These are phyloP conservation scores for Diadema setosum DNA, from an alignment of 35 echinoderm and acorn worm genomes.

Conservation along the genomic window DNA sequence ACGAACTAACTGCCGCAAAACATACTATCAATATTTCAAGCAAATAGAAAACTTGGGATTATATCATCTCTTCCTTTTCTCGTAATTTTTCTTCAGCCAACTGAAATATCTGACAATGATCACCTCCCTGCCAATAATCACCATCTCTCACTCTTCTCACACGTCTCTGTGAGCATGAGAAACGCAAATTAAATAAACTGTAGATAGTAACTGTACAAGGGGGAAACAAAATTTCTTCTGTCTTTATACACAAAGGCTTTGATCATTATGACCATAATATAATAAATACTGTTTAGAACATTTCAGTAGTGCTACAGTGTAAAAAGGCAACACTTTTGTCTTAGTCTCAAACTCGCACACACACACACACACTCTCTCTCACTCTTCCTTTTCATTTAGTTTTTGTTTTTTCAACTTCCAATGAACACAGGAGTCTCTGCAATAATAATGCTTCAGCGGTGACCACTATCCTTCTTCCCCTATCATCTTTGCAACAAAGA, in stretches of 20 bases:
- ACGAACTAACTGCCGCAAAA: too few species aligned
- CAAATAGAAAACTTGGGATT: too few species aligned
- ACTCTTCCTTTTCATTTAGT: too few species aligned
- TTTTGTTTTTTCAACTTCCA: too few species aligned
- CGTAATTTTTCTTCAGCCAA: too few species aligned
- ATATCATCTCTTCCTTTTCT: too few species aligned
- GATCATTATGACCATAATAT: not conserved
- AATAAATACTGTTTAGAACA: constrained; percentile 12
- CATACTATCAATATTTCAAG: too few species aligned
- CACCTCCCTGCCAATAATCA: not conserved
- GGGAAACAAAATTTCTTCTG: too few species aligned
- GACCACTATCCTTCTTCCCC: not conserved
- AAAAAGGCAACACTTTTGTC: not conserved
- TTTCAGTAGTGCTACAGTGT: not conserved
- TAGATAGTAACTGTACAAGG: not conserved
- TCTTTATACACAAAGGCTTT: not conserved
- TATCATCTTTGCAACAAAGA: not conserved
- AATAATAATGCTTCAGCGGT: not conserved
- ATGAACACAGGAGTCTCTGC: not conserved
- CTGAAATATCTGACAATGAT: too few species aligned
- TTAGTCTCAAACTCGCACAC: too few species aligned
- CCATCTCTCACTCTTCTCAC: not conserved
- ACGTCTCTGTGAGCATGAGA: not conserved
- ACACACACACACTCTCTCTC: too few species aligned
- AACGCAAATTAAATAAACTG: constrained; percentile 2